Percentiles rank a stretch among this genome's conserved stretches.
Conservation (phyloP, 2,888 invertebrate genomes). For the Augiades crinisus region DNA sequence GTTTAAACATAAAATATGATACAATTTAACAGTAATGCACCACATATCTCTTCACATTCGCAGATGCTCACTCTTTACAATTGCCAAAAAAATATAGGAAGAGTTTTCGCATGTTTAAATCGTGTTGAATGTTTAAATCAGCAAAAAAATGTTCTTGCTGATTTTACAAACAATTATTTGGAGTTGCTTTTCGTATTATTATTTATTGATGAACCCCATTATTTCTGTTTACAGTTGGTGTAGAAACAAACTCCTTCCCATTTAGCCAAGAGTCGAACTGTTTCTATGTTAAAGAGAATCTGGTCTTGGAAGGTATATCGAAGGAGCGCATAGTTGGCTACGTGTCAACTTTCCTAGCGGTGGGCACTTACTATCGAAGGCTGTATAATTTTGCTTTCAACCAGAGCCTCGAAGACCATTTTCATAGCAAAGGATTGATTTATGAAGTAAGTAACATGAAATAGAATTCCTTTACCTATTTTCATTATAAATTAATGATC, state of each 20-base stretch:
- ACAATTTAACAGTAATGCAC: too few relatives aligned
- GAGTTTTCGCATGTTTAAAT: too few relatives aligned
- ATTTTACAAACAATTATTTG: too few relatives aligned
- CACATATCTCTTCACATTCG: too few relatives aligned
- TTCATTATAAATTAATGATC: too few relatives aligned
- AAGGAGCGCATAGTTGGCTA: constrained; percentile 64
- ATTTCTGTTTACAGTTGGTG: constrained; percentile 70
- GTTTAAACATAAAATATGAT: too few relatives aligned
- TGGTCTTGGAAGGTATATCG: constrained; percentile 73
- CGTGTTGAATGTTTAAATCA: too few relatives aligned
- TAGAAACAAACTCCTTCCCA: constrained; percentile 80
- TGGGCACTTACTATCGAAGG: constrained; percentile 69
- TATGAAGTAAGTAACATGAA: constrained; percentile 68
- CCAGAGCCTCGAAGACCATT: constrained; percentile 55
- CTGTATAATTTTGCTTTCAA: constrained; percentile 68
- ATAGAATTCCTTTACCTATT: too few relatives aligned
- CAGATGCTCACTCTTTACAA: too few relatives aligned
- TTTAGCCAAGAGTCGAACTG: constrained; percentile 58
- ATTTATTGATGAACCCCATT: constrained; percentile 8
- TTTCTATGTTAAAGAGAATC: constrained; percentile 66
- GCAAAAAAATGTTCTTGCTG: too few relatives aligned
- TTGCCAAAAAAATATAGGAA: too few relatives aligned
- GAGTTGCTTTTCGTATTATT: constrained; percentile 3
- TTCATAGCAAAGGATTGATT: constrained; percentile 63
- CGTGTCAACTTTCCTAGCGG: constrained; percentile 51